Evolutionary conservation across 2,797 vertebrate genomes (phyloP).

Genomic region (Danio kyathit): DNA sequence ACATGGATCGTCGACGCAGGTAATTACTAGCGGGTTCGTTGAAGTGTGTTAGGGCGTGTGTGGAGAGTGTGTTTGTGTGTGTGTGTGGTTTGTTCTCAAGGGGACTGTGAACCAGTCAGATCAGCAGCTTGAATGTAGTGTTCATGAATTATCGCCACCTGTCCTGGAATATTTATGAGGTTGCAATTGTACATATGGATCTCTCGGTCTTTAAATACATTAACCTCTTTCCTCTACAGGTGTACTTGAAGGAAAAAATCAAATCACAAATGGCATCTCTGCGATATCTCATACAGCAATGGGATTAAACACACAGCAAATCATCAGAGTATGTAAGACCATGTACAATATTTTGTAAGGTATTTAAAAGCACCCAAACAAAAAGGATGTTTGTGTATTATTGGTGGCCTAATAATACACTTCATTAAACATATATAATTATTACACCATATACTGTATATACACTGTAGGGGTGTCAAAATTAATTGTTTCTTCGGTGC

Average conservation of each 20-base stretch:
- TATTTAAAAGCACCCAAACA: too few species aligned
- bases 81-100: neutral
- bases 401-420: neutral
- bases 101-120: neutral
- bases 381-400: too few species aligned
- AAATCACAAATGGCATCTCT: neutral
- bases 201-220: neutral
- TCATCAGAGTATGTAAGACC: neutral
- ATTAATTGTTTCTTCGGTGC: too few species aligned
- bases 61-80: neutral
- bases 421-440: too few species aligned
- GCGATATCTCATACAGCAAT: neutral
- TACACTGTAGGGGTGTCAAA: too few species aligned
- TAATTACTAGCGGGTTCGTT: neutral
- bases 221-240: neutral
- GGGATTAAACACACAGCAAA: neutral
- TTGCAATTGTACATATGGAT: neutral
- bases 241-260: neutral
- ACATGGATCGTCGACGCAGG: neutral
- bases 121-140: neutral
- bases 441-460: too few species aligned
- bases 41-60: neutral
- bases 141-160: slow-evolving; percentile 1
- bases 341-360: too few species aligned
- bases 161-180: slow-evolving; percentile 18